Conservation (phyloP, 2,888 invertebrate species). For the Quadroppia sp. region DNA sequence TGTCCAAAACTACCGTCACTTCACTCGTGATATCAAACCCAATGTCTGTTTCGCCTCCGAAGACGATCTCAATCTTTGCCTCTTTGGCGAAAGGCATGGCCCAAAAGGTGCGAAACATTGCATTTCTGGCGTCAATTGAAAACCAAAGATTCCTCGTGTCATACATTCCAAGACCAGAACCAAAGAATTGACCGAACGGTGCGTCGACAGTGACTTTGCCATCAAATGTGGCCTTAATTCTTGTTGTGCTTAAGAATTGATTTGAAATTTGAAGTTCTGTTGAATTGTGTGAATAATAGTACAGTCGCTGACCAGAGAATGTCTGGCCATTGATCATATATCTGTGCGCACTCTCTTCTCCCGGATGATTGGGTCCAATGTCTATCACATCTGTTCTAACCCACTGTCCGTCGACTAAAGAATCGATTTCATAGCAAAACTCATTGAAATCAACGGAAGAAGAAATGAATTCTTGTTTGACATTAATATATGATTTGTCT, state of each 20-base stretch:
- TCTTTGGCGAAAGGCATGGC: background rate
- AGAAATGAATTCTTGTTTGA: background rate
- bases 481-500: background rate
- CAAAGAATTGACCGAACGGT: background rate
- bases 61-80: background rate
- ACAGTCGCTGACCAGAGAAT: background rate
- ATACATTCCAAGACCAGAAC: background rate
- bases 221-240: background rate
- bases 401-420: background rate
- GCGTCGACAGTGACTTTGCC: background rate
- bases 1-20: background rate
- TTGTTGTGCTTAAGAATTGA: background rate
- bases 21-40: background rate
- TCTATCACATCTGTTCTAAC: background rate
- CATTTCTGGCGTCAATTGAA: background rate
- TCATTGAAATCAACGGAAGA: background rate
- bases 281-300: background rate
- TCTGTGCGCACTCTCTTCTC: background rate
- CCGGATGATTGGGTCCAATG: background rate
- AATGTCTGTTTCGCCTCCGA: too few species aligned
- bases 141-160: background rate
- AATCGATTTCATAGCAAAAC: constrained; percentile 1
- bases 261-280: background rate
- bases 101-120: background rate
- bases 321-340: background rate